Evolutionary conservation across 2,888 invertebrate genomes (phyloP).

Genomic region (Brachynemurus nebulosus): DNA sequence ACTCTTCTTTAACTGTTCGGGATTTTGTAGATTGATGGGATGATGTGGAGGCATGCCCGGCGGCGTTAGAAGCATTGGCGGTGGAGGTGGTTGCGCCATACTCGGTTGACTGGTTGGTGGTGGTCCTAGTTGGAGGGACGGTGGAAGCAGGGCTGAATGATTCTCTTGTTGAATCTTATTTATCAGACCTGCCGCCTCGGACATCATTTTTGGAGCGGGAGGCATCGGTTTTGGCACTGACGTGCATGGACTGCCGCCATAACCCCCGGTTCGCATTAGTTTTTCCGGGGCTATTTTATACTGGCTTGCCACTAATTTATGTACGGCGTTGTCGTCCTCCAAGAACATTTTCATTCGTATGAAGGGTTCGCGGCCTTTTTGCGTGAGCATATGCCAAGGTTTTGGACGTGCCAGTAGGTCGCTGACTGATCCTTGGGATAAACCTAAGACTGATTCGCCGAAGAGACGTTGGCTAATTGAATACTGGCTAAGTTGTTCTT

Average conservation of each 20-base stretch:
- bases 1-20: constrained; percentile 43
- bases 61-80: constrained; percentile 58
- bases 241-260: constrained; percentile 43
- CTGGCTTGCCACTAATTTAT: constrained; percentile 89
- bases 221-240: constrained; percentile 47
- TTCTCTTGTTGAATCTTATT: constrained; percentile 55
- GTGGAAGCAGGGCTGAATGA: constrained; percentile 42
- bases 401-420: constrained; percentile 94
- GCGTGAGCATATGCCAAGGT: constrained; percentile 98
- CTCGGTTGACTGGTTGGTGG: constrained; percentile 28
- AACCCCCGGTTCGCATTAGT: constrained; percentile 89
- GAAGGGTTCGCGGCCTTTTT: constrained; percentile 92
- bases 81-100: constrained; percentile 33
- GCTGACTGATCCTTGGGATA: constrained; percentile 95
- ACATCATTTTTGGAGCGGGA: constrained; percentile 64
- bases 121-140: constrained; percentile 35
- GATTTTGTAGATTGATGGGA: constrained; percentile 48
- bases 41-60: constrained; percentile 66
- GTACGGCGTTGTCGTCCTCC: constrained; percentile 90
- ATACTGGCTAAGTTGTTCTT: constrained; percentile 88
- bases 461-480: constrained; percentile 96
- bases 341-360: constrained; percentile 97
- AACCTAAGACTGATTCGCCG: constrained; percentile 93
- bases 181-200: constrained; percentile 47
- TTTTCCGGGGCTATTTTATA: constrained; percentile 98